These are phyloP conservation scores for Aspidoscelis tigris DNA, from an alignment of 2,113 vertebrate genomes.

Conservation along the genomic window DNA sequence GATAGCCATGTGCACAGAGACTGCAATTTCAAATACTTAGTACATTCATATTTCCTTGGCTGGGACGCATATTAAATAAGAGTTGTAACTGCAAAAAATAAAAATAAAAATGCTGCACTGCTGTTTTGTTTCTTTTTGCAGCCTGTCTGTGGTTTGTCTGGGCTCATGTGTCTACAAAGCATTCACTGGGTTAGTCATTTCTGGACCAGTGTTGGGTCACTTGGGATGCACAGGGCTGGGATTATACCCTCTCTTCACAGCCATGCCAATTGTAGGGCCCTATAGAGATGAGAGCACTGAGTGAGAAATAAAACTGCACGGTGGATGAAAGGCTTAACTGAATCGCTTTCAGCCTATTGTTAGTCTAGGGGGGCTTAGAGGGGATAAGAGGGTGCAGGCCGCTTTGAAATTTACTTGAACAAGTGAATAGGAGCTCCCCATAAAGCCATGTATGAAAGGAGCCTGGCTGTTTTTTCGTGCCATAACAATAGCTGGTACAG, in stretches of 20 bases:
- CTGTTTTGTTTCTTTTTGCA: conserved; percentile 83
- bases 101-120: conserved; percentile 77
- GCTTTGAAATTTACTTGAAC: conserved; percentile 93
- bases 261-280: conserved; percentile 80
- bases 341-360: conserved; percentile 96
- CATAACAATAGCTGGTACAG: conserved; percentile 77
- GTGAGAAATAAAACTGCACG: conserved; percentile 88
- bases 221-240: conserved; percentile 80
- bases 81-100: conserved; percentile 55
- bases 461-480: conserved; percentile 81
- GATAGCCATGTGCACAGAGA: background rate
- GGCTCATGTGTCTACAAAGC: conserved; percentile 85
- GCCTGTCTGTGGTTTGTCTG: conserved; percentile 75
- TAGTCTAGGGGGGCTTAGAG: conserved; percentile 88
- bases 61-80: conserved; percentile 79
- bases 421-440: conserved; percentile 90
- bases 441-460: conserved; percentile 84
- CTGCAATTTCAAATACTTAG: background rate
- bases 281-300: conserved; percentile 81
- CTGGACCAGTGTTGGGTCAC: conserved; percentile 81
- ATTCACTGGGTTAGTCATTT: conserved; percentile 86
- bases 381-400: conserved; percentile 90
- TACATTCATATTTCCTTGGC: conserved; percentile 77
- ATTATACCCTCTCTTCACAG: conserved; percentile 80
- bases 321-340: conserved; percentile 91